Evolutionary conservation across 2,113 vertebrate genomes (phyloP).

Genomic region (Pseudorasbora parva): DNA sequence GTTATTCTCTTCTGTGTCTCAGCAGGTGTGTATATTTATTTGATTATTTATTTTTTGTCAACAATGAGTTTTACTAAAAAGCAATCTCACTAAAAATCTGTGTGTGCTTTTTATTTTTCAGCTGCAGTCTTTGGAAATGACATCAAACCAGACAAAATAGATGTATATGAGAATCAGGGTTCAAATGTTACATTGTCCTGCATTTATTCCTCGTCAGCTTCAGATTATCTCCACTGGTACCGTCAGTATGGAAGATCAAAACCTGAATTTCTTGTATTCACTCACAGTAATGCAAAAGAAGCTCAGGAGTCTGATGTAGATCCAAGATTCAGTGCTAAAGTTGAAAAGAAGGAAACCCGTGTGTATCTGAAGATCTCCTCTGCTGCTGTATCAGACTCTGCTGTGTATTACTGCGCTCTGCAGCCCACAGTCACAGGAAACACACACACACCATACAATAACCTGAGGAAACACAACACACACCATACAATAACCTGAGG

Average conservation of each 20-base stretch:
- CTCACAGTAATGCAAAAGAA: neutral
- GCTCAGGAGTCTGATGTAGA: neutral
- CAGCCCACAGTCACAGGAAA: neutral
- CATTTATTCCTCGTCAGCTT: neutral
- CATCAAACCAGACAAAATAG: neutral
- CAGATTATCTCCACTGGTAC: neutral
- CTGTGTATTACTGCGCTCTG: neutral
- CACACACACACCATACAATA: conserved; percentile 15
- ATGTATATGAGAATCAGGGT: neutral
- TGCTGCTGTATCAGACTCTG: neutral
- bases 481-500: no score
- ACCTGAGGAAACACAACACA: no score
- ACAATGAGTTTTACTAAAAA: no score
- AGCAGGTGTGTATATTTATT: neutral
- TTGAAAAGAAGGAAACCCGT: neutral
- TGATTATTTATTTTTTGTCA: no score
- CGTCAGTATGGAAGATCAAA: neutral
- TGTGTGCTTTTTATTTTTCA: neutral
- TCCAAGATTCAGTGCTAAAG: neutral
- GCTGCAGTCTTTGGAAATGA: neutral
- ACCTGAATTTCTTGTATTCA: neutral
- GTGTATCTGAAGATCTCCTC: neutral
- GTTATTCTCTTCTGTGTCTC: neutral
- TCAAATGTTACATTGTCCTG: neutral
- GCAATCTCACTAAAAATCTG: no score